Evolutionary conservation across 2,113 vertebrate genomes (phyloP), one percentile per base, ranked within the genome.

Genomic region (Quiscalus mexicanus): DNA sequence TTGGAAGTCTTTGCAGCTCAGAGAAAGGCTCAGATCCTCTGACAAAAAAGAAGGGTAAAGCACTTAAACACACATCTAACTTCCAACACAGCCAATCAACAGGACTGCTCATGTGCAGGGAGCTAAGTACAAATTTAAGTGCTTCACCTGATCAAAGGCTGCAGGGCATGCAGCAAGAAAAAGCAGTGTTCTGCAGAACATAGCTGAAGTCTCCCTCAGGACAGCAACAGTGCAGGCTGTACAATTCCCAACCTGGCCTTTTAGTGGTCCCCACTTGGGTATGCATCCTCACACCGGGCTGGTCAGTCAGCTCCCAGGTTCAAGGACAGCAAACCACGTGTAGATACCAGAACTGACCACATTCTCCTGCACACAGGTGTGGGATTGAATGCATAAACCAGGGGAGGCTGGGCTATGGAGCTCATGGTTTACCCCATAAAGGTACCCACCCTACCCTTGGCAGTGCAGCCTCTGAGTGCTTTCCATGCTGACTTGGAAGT

Each of bases 51-150:
- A 47, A 70, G 70, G 59, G 55, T 50, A 88, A 94, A 87, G 71
- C 88, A 90, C 73, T 92, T 86, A 63, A 94, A 88, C 87, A 58
- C 20, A 65, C n/a, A 76, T 42, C n/a, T 41, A 65, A 70, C 50
- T 90, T 74, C 39, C 75, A 76, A 65, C 27, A 55, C 33, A 81
- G 52, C 39, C 30, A 74, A 68, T 49, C 63, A 77, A 50, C 33
- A 50, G 23, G 55, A 39, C 9, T 47, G 28, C 33, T 92, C 28
- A 37, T 3, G 65, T 69, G 87, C 78, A 68, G 0, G 0, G n/a
- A 77, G n/a, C 45, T 25, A 68, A 67, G 52, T 21, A 69, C 0
- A 17, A 60, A 53, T 39, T 76, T 52, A 96, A 91, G 81, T 62
- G 91, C 64, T 93, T 52, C 45, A 55, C 70, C 37, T n/a, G 27